Evolutionary conservation across 1,140 invertebrate species (phyloP), one percentile per base, ranked within the genome.

Genomic region (Aricia agestis): DNA sequence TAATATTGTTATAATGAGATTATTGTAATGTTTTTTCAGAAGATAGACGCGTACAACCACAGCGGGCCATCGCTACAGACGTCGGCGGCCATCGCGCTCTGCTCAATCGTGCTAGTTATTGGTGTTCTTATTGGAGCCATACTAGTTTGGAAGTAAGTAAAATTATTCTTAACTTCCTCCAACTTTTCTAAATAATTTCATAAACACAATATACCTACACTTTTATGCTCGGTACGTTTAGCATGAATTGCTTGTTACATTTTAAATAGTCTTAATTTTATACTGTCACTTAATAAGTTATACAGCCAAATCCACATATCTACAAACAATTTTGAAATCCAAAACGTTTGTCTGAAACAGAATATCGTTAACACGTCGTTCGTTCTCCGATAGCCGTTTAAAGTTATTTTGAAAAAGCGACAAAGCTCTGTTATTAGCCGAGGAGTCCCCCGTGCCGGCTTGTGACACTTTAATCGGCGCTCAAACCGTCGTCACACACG

Each of bases 141-240:
- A 72, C 93, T 96, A 78, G 94, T 96, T 90, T 96, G 95, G 95
- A 96, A 95, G 95, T 96, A 93, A 96, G 95, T 96, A 87, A 15
- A 41, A 6, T 57, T 6, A 67, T 71, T 15, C 6, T n/a, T 66
- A 32, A 31, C 36, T 25, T 25, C 25, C 25, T 25, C 3, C 25
- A 25, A 25, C 25, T 25, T 25, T 25, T 25, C 25, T 25, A 25
- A 25, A 25, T 25, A 25, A 25, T 25, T 25, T 25, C 25, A 25
- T 25, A 25, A 25, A 3, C 25, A 25, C 25, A 25, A 25, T 25
- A 25, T 25, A n/a, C n/a, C n/a, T n/a, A 25, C 25, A 25, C 25
- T 25, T n/a, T n/a, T n/a, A n/a, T 25, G 25, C 25, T 25, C 25
- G 25, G 25, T 25, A 25, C 25, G 25, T 25, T 25, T 0, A 25